These are phyloP conservation scores for Aplochiton taeniatus DNA, from an alignment of 2,797 vertebrate genomes.

Conservation along the genomic window DNA sequence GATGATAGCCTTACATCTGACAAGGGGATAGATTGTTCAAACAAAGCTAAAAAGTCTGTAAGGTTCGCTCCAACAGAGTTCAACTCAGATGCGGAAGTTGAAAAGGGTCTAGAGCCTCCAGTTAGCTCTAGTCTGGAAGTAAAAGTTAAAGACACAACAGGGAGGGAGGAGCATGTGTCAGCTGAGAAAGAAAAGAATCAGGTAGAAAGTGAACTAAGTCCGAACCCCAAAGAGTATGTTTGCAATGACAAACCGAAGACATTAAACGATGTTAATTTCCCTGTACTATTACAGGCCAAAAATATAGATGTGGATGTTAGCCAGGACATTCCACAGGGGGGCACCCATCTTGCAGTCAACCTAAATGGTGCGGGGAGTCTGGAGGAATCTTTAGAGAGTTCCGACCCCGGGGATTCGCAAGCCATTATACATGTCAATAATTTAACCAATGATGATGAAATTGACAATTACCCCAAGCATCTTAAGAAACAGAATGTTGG, in stretches of 20 bases:
- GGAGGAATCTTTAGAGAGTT: slow-evolving; percentile 10
- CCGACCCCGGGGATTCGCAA: slow-evolving; percentile 21
- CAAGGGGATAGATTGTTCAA: neutral
- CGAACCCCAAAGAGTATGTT: slow-evolving; percentile 34
- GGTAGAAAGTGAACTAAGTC: slow-evolving; percentile 13
- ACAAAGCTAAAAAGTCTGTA: slow-evolving; percentile 65
- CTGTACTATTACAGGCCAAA: slow-evolving; percentile 8
- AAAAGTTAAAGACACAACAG: slow-evolving; percentile 13
- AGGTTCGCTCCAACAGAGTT: slow-evolving; percentile 54
- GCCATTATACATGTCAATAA: slow-evolving; percentile 17
- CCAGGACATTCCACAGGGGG: slow-evolving; percentile 21
- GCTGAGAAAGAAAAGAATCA: slow-evolving; percentile 24
- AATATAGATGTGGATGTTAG: neutral
- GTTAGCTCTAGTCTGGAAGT: slow-evolving; percentile 1
- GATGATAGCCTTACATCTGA: slow-evolving; percentile 17
- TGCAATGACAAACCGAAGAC: neutral
- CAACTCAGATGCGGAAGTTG: slow-evolving; percentile 12
- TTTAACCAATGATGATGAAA: slow-evolving; percentile 28
- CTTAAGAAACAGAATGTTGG: slow-evolving; percentile 11
- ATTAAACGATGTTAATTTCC: neutral
- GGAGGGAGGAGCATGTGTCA: neutral
- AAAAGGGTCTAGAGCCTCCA: slow-evolving; percentile 29
- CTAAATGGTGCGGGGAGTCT: slow-evolving; percentile 3
- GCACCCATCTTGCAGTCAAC: neutral
- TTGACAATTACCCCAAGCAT: slow-evolving; percentile 15